phyloP scores from a whole-genome alignment of 2,888 invertebrate species.

The Pollenia angustigena region DNA sequence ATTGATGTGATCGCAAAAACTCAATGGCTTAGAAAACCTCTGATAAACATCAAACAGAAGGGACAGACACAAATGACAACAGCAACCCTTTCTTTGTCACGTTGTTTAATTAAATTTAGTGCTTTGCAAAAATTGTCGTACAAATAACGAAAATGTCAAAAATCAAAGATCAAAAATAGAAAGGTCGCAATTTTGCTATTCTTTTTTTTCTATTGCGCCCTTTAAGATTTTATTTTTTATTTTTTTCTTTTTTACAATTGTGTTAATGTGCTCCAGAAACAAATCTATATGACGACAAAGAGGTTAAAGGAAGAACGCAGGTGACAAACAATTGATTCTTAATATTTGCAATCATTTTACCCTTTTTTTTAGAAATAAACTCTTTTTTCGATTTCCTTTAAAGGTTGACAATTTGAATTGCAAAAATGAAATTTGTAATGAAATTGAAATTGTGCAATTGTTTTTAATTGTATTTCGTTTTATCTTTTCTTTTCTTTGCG shows the following conservation, averaged over 20 bases:
- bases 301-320: constrained; percentile 59
- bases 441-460: constrained; percentile 65
- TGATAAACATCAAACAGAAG: constrained; percentile 69
- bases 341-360: background rate
- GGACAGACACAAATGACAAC: constrained; percentile 21
- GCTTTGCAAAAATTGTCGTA: constrained; percentile 50
- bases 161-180: constrained; percentile 72
- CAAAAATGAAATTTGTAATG: constrained; percentile 47
- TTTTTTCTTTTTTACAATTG: constrained; percentile 13
- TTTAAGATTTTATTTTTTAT: background rate
- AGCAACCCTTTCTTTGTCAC: constrained; percentile 74
- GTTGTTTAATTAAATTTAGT: constrained; percentile 77
- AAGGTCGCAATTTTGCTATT: constrained; percentile 56
- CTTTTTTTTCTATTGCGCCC: constrained; percentile 3
- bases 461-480: constrained; percentile 53
- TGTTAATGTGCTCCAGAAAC: constrained; percentile 70
- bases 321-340: constrained; percentile 64
- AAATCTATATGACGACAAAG: constrained; percentile 60
- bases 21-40: constrained; percentile 72
- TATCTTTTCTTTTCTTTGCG: constrained; percentile 14
- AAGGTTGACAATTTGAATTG: constrained; percentile 47
- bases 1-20: constrained; percentile 72
- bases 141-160: constrained; percentile 71
- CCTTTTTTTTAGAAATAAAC: constrained; percentile 38
- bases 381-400: constrained; percentile 15